phyloP scores from a whole-genome alignment of 2,888 invertebrate species.

The Luffia ferchaultella region DNA sequence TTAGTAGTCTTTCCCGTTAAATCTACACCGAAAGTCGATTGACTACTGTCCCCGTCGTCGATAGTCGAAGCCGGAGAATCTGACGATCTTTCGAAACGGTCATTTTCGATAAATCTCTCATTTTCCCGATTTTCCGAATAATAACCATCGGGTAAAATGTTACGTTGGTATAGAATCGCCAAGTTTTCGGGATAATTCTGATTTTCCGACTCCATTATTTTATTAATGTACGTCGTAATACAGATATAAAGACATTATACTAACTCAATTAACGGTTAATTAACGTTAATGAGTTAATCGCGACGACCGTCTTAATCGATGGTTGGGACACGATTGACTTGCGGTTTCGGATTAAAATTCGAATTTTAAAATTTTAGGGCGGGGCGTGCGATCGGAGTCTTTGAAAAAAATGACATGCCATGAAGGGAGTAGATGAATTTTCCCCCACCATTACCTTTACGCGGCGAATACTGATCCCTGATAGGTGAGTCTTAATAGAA shows the following conservation, averaged over 20 bases:
- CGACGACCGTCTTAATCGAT: constrained; percentile 30
- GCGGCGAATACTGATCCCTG: too few species aligned
- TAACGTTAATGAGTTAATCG: constrained; percentile 7
- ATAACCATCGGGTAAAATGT: too few species aligned
- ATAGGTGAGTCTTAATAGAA: too few species aligned
- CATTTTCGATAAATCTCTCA: constrained; percentile 13
- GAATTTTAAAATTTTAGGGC: constrained; percentile 45
- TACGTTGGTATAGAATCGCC: too few species aligned
- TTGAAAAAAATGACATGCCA: constrained; percentile 55
- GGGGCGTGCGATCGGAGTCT: constrained; percentile 46
- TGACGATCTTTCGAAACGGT: constrained; percentile 29
- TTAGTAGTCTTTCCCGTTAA: constrained; percentile 48
- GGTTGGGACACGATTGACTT: constrained; percentile 29
- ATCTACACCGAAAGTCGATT: constrained; percentile 49
- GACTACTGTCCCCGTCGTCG: constrained; percentile 45
- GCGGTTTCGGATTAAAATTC: constrained; percentile 49
- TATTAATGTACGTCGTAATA: constrained; percentile 32
- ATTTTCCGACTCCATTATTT: constrained; percentile 38
- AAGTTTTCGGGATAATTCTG: constrained; percentile 40
- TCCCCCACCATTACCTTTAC: too few species aligned
- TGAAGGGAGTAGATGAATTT: too few species aligned
- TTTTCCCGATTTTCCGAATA: background rate
- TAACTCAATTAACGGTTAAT: constrained; percentile 9
- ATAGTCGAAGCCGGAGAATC: constrained; percentile 44
- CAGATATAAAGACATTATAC: background rate